Evolutionary conservation across 2,797 vertebrate species (phyloP).

Genomic region (Bradypus variegatus): DNA sequence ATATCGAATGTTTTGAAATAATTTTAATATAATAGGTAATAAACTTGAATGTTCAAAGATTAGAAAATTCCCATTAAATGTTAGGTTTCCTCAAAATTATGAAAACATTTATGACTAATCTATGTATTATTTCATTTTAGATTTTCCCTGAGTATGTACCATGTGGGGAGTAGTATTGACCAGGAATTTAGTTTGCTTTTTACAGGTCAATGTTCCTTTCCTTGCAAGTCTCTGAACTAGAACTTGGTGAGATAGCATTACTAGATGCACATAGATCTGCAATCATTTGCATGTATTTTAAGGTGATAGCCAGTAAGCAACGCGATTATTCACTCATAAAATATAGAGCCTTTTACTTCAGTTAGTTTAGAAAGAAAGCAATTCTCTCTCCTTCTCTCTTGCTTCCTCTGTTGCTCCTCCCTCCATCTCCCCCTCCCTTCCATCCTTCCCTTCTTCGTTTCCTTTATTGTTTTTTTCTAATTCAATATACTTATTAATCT

Average conservation of each 20-base stretch:
- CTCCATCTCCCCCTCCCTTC: not conserved
- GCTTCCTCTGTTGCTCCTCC: not conserved
- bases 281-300: conserved; percentile 25
- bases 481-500: conserved; percentile 56
- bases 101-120: not conserved
- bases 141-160: not conserved
- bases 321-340: not conserved
- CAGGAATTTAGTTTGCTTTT: conserved; percentile 8
- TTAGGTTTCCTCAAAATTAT: conserved; percentile 6
- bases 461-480: not conserved
- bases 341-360: conserved; percentile 15
- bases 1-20: not conserved
- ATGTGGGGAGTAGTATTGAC: not conserved
- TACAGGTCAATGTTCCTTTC: not conserved
- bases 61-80: not conserved
- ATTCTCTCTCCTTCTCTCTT: not conserved
- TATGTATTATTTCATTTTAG: not conserved
- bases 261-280: not conserved
- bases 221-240: not conserved
- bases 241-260: not conserved
- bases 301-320: not conserved
- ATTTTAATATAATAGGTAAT: not conserved
- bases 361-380: conserved; percentile 40
- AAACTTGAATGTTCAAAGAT: not conserved
- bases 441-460: not conserved